Conservation (phyloP, 2,888 invertebrate genomes). For the Philereme transversata region DNA sequence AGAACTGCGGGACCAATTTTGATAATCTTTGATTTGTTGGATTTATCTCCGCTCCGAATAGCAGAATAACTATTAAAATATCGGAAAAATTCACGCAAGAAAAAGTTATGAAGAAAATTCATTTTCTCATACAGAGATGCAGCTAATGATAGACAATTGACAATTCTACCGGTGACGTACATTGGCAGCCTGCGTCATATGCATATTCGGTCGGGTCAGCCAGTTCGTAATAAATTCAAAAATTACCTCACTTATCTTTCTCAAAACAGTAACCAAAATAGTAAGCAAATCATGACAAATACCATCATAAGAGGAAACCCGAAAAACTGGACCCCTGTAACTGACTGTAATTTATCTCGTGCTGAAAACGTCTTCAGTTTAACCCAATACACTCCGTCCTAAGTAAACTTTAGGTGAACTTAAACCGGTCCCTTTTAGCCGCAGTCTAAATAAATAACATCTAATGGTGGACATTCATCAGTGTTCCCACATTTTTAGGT, state of each 20-base stretch:
- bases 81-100: too few relatives aligned
- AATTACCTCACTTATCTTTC: conserved; percentile 16
- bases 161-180: too few relatives aligned
- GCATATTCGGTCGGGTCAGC: too few relatives aligned
- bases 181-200: too few relatives aligned
- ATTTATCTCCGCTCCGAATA: too few relatives aligned
- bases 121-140: too few relatives aligned
- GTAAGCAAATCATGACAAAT: conserved; percentile 68
- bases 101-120: too few relatives aligned
- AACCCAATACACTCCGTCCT: conserved; percentile 81
- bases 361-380: conserved; percentile 75
- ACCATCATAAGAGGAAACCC: conserved; percentile 72
- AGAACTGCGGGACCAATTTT: too few relatives aligned
- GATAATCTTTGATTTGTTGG: too few relatives aligned
- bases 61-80: too few relatives aligned
- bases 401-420: conserved; percentile 82
- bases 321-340: conserved; percentile 80
- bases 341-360: conserved; percentile 72
- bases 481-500: conserved; percentile 83
- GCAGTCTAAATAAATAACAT: conserved; percentile 85
- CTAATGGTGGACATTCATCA: conserved; percentile 85
- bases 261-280: conserved; percentile 46
- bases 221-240: too few relatives aligned
- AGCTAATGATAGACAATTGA: too few relatives aligned
- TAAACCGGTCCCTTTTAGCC: conserved; percentile 81